phyloP scores from a whole-genome alignment of 2,888 invertebrate species.

The Protonemura montana region DNA sequence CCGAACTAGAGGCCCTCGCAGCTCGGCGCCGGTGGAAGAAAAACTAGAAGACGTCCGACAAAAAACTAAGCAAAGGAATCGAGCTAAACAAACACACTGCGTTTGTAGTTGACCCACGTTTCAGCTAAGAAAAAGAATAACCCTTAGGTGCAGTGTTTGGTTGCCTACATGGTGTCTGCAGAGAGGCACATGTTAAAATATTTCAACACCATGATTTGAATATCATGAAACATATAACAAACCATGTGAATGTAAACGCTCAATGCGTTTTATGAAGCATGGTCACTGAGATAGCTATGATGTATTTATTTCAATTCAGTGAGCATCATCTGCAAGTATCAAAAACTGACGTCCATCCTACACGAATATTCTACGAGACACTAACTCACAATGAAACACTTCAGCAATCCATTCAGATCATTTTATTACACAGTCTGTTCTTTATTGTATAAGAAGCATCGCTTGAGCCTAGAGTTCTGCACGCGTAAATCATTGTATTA shows the following conservation, averaged over 20 bases:
- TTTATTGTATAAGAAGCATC: not conserved
- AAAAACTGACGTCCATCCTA: not conserved
- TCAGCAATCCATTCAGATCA: not conserved
- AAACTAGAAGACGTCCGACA: not conserved
- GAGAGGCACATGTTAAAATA: not conserved
- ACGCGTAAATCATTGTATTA: not conserved
- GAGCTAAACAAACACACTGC: not conserved
- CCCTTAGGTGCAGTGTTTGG: not conserved
- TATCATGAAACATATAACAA: not conserved
- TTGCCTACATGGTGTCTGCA: not conserved
- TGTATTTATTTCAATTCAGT: not conserved
- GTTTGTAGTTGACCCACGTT: not conserved
- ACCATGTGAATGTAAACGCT: not conserved
- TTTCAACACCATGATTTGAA: not conserved
- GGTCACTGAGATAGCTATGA: not conserved
- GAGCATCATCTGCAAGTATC: not conserved
- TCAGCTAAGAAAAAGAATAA: not conserved
- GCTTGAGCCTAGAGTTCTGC: not conserved
- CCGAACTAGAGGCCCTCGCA: not conserved
- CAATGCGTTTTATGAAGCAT: not conserved
- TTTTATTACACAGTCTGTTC: not conserved
- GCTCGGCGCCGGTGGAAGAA: not conserved
- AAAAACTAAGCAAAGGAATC: not conserved
- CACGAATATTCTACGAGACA: not conserved
- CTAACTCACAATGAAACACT: not conserved